phyloP scores from a whole-genome alignment of 2,888 invertebrate genomes.

The Lapara coniferarum region DNA sequence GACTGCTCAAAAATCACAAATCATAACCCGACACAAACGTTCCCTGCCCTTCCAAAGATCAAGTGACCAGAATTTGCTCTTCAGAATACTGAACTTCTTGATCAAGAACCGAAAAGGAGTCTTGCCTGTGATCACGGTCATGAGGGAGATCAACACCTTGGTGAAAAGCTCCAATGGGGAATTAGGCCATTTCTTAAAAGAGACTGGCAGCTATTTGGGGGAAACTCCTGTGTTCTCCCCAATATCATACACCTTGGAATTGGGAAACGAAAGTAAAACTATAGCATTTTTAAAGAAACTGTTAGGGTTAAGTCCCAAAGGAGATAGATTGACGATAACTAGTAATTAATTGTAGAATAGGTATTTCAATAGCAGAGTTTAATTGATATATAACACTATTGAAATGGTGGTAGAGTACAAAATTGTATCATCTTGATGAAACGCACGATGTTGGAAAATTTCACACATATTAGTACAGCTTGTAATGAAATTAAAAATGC shows the following conservation, averaged over 20 bases:
- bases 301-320: conserved; percentile 55
- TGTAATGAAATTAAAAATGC: not conserved
- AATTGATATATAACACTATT: not conserved
- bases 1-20: conserved; percentile 25
- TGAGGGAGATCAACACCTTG: conserved; percentile 66
- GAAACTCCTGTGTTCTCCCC: conserved; percentile 48
- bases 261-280: conserved; percentile 53
- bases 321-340: conserved; percentile 57
- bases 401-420: too few relatives aligned
- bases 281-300: conserved; percentile 58
- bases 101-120: conserved; percentile 55
- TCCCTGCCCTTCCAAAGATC: conserved; percentile 55
- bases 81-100: conserved; percentile 59
- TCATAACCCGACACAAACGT: conserved; percentile 54
- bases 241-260: conserved; percentile 55
- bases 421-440: not conserved
- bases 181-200: conserved; percentile 58
- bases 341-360: conserved; percentile 28
- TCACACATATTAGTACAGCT: not conserved
- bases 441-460: not conserved
- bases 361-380: not conserved
- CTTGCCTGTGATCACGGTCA: conserved; percentile 61
- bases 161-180: conserved; percentile 64
- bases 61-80: conserved; percentile 55
- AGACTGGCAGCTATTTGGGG: conserved; percentile 64